Evolutionary conservation across 2,797 vertebrate species (phyloP), one percentile per base, ranked within the genome.

Genomic region (Acanthornis magna): DNA sequence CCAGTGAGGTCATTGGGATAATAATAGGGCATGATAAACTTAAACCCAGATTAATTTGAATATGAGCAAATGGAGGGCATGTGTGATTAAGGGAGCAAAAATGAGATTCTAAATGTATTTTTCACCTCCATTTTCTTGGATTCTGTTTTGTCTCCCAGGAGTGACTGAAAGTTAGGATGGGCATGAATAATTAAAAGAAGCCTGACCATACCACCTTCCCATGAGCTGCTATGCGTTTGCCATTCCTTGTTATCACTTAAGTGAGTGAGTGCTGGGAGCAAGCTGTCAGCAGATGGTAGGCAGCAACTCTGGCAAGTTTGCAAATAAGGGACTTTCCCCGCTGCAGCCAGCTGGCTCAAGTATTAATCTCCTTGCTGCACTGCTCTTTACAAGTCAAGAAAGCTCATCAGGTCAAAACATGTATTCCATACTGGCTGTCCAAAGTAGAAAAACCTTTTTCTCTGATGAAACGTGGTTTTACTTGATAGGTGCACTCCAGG

Each of bases 351-450:
- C 65, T 54, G 76, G 77, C 54, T 82, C 42, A 57, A 82, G 65
- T 48, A 57, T 74, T 53, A 43, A 38, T 57, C 67, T 90, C 50
- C 68, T 72, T 70, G 62, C 55, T 91, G 40, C 36, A 11, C 62
- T 76, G 55, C 32, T 89, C 74, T 66, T 94, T 61, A 36, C 20
- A 67, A 71, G 55, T 70, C 48, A 70, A 73, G 48, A 86, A 89
- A 74, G 45, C 67, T 77, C 90, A 66, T 94, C 77, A 60, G 83
- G 74, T 81, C 70, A 91, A 86, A 95, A 86, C 48, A 55, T n/a
- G 48, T 50, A 58, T 61, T 87, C 30, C n/a, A 13, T 10, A 20
- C 26, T 45, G 27, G 25, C 74, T 84, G 55, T 48, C 58, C 58
- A 68, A 81, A 74, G 34, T 27, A 70, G 32, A 48, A 70, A 83